These are phyloP conservation scores for Andrena minutula DNA, from an alignment of 2,888 invertebrate genomes.

Conservation along the genomic window DNA sequence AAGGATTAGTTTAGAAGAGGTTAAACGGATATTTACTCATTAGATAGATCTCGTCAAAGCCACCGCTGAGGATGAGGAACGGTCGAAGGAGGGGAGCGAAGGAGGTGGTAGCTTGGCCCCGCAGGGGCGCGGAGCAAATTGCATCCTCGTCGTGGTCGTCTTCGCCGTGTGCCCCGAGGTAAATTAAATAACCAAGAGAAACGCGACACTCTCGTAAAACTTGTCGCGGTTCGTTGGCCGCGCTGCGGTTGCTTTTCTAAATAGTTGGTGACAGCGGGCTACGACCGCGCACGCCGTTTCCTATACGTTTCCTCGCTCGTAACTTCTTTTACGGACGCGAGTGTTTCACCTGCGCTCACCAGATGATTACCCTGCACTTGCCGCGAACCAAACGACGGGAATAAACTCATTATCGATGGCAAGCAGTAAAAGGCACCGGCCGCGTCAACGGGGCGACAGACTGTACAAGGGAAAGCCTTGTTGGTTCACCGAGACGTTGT, in stretches of 20 bases:
- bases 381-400: conserved; percentile 33
- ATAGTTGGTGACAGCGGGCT: conserved; percentile 46
- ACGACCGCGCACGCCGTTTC: conserved; percentile 8
- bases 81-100: neutral
- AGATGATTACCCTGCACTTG: conserved; percentile 14
- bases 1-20: conserved; percentile 45
- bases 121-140: conserved; percentile 41
- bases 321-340: conserved; percentile 2
- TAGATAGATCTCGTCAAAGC: conserved; percentile 3
- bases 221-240: conserved; percentile 12
- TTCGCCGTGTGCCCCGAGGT: conserved; percentile 35
- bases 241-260: conserved; percentile 46
- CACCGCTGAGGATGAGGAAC: conserved; percentile 16
- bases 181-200: conserved; percentile 56
- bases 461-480: neutral
- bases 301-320: conserved; percentile 41
- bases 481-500: too few species aligned
- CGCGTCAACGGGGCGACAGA: neutral
- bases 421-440: neutral
- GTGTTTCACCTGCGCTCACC: conserved; percentile 10
- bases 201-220: conserved; percentile 58
- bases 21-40: conserved; percentile 35
- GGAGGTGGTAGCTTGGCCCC: conserved; percentile 20
- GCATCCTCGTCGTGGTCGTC: conserved; percentile 33
- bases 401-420: conserved; percentile 31